These are phyloP conservation scores for Colinus virginianus DNA, from an alignment of 2,113 vertebrate genomes.

Conservation along the genomic window DNA sequence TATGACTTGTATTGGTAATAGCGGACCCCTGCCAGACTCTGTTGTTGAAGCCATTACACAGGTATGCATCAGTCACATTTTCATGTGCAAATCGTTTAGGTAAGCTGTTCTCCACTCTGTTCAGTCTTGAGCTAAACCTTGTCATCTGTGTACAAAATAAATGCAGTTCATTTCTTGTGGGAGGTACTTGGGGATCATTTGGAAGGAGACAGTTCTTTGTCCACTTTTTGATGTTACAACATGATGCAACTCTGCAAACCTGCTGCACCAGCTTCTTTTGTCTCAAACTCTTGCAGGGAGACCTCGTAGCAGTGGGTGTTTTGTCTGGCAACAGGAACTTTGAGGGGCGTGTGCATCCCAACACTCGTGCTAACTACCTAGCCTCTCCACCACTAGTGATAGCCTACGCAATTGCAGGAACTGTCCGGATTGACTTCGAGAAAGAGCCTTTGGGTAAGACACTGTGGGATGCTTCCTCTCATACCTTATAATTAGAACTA, in stretches of 20 bases:
- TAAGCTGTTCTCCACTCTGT: background rate
- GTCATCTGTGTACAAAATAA: background rate
- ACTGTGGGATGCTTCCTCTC: background rate
- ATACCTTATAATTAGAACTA: background rate
- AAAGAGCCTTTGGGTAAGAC: slow-evolving; percentile 89
- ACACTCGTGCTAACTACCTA: slow-evolving; percentile 96
- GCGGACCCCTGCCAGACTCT: slow-evolving; percentile 91
- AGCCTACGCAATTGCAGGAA: slow-evolving; percentile 95
- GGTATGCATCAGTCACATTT: slow-evolving; percentile 74
- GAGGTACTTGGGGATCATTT: background rate
- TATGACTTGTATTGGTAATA: slow-evolving; percentile 99
- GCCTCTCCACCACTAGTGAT: slow-evolving; percentile 94
- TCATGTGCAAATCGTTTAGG: background rate
- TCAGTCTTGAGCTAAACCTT: background rate
- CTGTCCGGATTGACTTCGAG: slow-evolving; percentile 91
- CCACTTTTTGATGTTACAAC: background rate
- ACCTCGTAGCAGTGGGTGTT: slow-evolving; percentile 91
- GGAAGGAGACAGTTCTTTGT: background rate
- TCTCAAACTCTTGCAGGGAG: slow-evolving; percentile 79
- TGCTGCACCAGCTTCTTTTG: background rate
- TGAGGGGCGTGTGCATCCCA: slow-evolving; percentile 95
- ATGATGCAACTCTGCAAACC: background rate
- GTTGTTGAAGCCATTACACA: slow-evolving; percentile 93
- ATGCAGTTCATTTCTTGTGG: background rate
- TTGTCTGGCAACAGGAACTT: slow-evolving; percentile 98